Base-by-base conservation (phyloP, 2,888 invertebrate species). In the Ophion ventricosus region DNA sequence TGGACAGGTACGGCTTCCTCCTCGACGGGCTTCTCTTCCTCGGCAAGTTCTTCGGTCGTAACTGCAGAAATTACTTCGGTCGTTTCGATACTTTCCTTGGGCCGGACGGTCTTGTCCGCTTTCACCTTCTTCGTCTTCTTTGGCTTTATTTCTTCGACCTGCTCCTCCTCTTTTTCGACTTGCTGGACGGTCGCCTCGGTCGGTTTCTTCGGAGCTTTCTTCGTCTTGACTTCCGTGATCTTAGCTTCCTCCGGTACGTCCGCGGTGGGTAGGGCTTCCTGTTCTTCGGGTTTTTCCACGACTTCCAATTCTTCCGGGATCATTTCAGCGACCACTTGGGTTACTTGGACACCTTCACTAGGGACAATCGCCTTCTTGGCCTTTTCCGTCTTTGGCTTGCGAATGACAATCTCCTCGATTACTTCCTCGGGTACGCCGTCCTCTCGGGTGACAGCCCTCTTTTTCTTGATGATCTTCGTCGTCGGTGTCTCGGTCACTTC, bases 331-430 rank as follows among this genome's bases (percentile, higher is more conserved):
- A 85, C 59, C 1, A 89, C 80, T 77, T 90, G 87, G 64, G 86
- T 88, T 8, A 87, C 84, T 80, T 89, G 88, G 8, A 90, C 57
- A 64, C 85, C 72, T 66, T 89, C 87, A 5, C 82, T 84, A 3
- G 87, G 81, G 64, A 73, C n/a, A 61, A 90, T 77, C 5, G 82
- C 85, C 63, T 82, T 76, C 69, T 84, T 84, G 2, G 89, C 89
- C 25, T 87, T 86, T 29, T 82, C 82, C 43, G 75, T 75, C 23
- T 87, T 79, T 0, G 86, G 86, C 76, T 87, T 87, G 91, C 93
- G 69, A 92, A 88, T 89, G 86, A 87, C 90, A 63, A 94, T 92
- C 86, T 92, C 90, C 81, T 93, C 93, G 57, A 86, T 82, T 35
- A 73, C 72, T 83, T 88, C 87, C 40, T 88, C 89, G 1, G 90